A percentile compares a stretch with the other conserved stretches of the same genome.
phyloP scores from a whole-genome alignment of 2,113 vertebrate genomes.

The Orcinus orca region DNA sequence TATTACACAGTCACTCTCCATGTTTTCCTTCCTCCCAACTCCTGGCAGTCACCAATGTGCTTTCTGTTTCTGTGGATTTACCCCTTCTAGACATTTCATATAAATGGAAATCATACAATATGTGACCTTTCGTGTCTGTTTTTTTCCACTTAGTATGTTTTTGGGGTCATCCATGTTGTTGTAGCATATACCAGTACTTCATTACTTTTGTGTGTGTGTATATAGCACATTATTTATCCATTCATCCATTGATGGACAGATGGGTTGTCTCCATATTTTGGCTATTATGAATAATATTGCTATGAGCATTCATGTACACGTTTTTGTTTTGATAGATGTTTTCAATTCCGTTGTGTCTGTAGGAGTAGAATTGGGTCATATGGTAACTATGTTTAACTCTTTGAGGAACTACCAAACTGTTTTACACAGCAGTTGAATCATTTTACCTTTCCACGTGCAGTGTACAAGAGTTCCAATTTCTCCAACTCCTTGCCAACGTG shows the following conservation, averaged over 20 bases:
- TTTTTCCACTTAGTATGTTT: not conserved
- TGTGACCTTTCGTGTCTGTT: not conserved
- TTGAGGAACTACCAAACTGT: too few relatives aligned
- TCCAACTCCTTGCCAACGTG: not conserved
- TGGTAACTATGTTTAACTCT: too few relatives aligned
- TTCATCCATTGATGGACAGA: not conserved
- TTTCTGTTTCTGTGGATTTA: too few relatives aligned
- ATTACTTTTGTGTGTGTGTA: not conserved
- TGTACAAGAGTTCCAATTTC: too few relatives aligned
- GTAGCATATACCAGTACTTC: not conserved
- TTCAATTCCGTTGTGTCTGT: not conserved
- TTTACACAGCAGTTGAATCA: too few relatives aligned
- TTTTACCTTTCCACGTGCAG: too few relatives aligned
- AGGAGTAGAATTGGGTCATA: not conserved
- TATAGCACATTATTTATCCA: not conserved
- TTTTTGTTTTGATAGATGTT: not conserved
- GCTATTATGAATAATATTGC: not conserved
- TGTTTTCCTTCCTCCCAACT: too few relatives aligned
- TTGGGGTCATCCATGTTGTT: not conserved
- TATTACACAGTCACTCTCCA: too few relatives aligned
- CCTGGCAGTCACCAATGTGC: too few relatives aligned
- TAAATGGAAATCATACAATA: too few relatives aligned
- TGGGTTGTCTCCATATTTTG: not conserved
- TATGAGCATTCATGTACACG: not conserved
- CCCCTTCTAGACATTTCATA: too few relatives aligned